phyloP scores from a whole-genome alignment of 1,140 invertebrate genomes.

The Cepaea nemoralis region DNA sequence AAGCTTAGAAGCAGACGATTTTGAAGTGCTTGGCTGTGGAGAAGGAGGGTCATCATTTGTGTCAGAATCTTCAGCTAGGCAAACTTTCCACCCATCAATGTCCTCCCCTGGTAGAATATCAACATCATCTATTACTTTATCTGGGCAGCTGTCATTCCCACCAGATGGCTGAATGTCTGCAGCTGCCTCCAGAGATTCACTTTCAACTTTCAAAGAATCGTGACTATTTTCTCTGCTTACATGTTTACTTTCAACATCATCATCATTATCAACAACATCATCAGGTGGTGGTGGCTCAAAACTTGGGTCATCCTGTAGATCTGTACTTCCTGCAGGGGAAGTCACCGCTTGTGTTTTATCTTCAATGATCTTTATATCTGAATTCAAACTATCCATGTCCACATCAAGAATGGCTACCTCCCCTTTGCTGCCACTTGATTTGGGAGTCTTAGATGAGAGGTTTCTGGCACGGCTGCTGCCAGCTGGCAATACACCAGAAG shows the following conservation, averaged over 20 bases:
- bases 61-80: constrained; percentile 22
- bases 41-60: neutral
- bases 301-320: neutral
- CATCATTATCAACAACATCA: neutral
- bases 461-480: neutral
- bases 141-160: neutral
- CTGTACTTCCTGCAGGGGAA: neutral
- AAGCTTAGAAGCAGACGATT: neutral
- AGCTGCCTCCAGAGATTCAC: neutral
- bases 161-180: neutral
- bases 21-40: neutral
- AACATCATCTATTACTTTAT: neutral
- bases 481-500: neutral
- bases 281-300: neutral
- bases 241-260: neutral
- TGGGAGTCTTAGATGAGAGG: neutral
- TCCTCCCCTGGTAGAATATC: neutral
- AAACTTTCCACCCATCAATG: constrained; percentile 23
- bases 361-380: neutral
- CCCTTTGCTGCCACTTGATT: neutral
- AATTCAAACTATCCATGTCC: neutral
- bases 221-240: neutral
- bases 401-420: neutral
- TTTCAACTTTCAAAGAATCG: neutral
- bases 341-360: neutral